Evolutionary conservation across 2,888 invertebrate genomes (phyloP).

Genomic region (Artemia sp.): DNA sequence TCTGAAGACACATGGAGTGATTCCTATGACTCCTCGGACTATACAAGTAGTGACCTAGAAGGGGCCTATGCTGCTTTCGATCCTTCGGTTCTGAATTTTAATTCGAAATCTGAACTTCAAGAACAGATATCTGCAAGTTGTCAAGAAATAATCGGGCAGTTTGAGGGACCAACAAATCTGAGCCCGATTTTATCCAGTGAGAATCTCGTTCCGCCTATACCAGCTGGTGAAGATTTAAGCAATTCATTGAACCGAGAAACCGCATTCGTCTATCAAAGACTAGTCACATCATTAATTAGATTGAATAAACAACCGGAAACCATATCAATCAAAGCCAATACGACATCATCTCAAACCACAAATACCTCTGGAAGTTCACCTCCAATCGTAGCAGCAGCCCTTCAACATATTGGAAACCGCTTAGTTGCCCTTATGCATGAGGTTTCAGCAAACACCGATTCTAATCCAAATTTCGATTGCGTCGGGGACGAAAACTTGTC

Average conservation of each 20-base stretch:
- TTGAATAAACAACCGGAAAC: conserved; percentile 37
- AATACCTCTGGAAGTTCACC: conserved; percentile 42
- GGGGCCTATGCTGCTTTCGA: conserved; percentile 36
- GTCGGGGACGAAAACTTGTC: conserved; percentile 23
- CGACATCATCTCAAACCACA: conserved; percentile 13
- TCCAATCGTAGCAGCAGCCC: conserved; percentile 69
- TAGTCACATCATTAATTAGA: conserved; percentile 53
- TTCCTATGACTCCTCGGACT: conserved; percentile 79
- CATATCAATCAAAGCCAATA: neutral
- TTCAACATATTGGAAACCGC: conserved; percentile 75
- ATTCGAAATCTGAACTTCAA: conserved; percentile 36
- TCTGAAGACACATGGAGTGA: conserved; percentile 87
- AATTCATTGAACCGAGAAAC: conserved; percentile 46
- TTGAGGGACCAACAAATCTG: conserved; percentile 38
- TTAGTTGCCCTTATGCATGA: conserved; percentile 80
- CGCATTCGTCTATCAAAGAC: conserved; percentile 65
- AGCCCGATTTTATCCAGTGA: conserved; percentile 5
- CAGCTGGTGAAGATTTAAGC: conserved; percentile 23
- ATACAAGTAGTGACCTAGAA: conserved; percentile 66
- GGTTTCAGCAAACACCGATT: conserved; percentile 53
- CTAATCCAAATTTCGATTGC: conserved; percentile 28
- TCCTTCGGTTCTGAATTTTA: conserved; percentile 20
- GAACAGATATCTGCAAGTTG: conserved; percentile 75
- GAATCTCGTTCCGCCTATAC: conserved; percentile 30
- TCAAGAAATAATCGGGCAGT: conserved; percentile 69